These are phyloP conservation scores for Scortum barcoo DNA, from an alignment of 2,113 vertebrate genomes.

Conservation along the genomic window DNA sequence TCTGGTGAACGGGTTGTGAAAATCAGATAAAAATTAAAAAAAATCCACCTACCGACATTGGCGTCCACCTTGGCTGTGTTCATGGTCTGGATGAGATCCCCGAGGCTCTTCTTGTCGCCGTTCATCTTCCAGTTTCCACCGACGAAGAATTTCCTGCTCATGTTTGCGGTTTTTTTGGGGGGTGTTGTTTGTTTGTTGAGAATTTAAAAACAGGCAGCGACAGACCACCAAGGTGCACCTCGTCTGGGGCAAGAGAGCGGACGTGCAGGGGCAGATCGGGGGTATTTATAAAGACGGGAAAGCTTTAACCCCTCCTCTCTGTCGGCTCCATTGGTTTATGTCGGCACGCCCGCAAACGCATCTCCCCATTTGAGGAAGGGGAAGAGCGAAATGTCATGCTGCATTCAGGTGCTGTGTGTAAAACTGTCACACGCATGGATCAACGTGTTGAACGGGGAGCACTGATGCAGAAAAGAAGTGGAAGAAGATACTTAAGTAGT, in stretches of 20 bases:
- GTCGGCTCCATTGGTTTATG: conserved; percentile 65
- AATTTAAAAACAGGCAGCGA: conserved; percentile 1
- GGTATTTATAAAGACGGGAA: conserved; percentile 70
- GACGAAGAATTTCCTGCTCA: conserved; percentile 97
- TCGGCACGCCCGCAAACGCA: conserved; percentile 65
- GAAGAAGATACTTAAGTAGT: neutral
- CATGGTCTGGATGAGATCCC: conserved; percentile 91
- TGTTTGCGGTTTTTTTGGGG: conserved; percentile 59
- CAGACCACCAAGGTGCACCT: neutral
- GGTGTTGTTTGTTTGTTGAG: neutral
- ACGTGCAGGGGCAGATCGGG: neutral
- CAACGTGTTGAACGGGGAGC: neutral
- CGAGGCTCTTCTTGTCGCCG: conserved; percentile 93
- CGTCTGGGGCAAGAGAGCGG: conserved; percentile 53
- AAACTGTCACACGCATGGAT: neutral
- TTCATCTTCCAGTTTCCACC: conserved; percentile 99
- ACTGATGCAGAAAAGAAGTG: neutral
- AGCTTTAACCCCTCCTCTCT: conserved; percentile 73
- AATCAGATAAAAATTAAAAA: too few relatives aligned
- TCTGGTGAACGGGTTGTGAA: neutral
- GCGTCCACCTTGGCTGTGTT: conserved; percentile 89
- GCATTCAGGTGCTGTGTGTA: conserved; percentile 47
- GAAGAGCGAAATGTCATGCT: conserved; percentile 67
- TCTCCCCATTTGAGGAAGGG: conserved; percentile 53
- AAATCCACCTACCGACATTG: conserved; percentile 88